Percentiles rank a stretch among this genome's conserved stretches.
Evolutionary conservation across 2,113 vertebrate species (phyloP).

Genomic region (Callospermophilus lateralis): DNA sequence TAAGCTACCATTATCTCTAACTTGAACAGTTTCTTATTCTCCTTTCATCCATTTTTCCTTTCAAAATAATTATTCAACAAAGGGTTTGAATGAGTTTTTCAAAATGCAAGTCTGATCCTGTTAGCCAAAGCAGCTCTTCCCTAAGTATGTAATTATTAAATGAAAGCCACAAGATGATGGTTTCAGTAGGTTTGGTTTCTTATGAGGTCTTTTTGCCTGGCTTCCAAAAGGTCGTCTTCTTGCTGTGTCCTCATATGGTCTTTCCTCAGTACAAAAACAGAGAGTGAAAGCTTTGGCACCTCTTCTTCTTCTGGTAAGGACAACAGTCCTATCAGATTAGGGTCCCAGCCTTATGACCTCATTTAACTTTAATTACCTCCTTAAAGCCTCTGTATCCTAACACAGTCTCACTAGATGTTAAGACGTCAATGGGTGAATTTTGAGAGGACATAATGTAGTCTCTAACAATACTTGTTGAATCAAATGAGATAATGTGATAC

Average conservation of each 20-base stretch:
- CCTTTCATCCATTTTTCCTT: slow-evolving; percentile 2
- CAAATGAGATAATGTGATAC: neutral
- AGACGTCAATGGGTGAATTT: neutral
- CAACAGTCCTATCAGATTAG: neutral
- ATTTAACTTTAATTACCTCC: neutral
- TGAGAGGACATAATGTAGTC: neutral
- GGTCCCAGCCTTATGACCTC: neutral
- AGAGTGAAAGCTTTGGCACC: neutral
- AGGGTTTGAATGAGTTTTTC: neutral
- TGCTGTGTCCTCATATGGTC: neutral
- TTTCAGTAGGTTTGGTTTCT: neutral
- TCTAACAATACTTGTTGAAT: neutral
- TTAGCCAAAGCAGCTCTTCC: neutral
- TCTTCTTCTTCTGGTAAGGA: neutral
- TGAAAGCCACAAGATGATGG: neutral
- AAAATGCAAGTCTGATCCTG: slow-evolving; percentile 35
- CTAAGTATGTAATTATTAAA: neutral
- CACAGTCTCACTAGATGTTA: neutral
- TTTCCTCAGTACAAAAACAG: neutral
- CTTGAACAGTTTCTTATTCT: slow-evolving; percentile 7
- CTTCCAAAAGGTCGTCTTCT: neutral
- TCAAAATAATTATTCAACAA: slow-evolving; percentile 8
- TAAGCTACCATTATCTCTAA: neutral
- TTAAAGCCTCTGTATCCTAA: neutral
- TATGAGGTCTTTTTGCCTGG: neutral